Conservation (phyloP, 2,888 invertebrate species). For the Tetragonisca angustula region DNA sequence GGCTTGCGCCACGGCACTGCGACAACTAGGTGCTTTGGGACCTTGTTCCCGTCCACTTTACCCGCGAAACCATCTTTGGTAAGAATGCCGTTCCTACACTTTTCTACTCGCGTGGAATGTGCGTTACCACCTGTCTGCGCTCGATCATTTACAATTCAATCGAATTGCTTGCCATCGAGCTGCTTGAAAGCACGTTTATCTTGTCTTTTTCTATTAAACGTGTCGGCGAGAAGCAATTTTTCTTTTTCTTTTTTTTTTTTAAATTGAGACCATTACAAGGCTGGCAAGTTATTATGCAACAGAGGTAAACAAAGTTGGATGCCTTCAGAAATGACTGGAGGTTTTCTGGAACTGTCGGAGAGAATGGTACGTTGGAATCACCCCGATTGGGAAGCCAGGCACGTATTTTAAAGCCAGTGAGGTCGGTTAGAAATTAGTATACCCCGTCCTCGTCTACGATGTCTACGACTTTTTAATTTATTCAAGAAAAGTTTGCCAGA, state of each 20-base stretch:
- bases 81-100: not conserved
- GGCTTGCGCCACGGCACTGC: constrained; percentile 66
- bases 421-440: constrained; percentile 59
- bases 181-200: not conserved
- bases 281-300: not conserved
- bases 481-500: constrained; percentile 45
- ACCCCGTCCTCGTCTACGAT: constrained; percentile 16
- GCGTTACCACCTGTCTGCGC: not conserved
- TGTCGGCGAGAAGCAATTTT: not conserved
- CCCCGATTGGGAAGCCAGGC: constrained; percentile 18
- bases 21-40: constrained; percentile 65
- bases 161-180: too few species aligned
- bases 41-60: constrained; percentile 56
- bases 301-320: constrained; percentile 8
- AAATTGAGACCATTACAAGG: not conserved
- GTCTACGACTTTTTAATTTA: constrained; percentile 55
- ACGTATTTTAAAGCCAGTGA: constrained; percentile 46
- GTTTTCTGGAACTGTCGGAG: not conserved
- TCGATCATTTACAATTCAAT: not conserved
- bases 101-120: not conserved
- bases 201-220: not conserved
- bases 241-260: not conserved
- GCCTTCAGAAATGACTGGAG: not conserved
- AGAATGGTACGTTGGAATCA: not conserved
- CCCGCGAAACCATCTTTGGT: constrained; percentile 55